phyloP scores from a whole-genome alignment of 1,140 invertebrate genomes.

The Heliconius himera region DNA sequence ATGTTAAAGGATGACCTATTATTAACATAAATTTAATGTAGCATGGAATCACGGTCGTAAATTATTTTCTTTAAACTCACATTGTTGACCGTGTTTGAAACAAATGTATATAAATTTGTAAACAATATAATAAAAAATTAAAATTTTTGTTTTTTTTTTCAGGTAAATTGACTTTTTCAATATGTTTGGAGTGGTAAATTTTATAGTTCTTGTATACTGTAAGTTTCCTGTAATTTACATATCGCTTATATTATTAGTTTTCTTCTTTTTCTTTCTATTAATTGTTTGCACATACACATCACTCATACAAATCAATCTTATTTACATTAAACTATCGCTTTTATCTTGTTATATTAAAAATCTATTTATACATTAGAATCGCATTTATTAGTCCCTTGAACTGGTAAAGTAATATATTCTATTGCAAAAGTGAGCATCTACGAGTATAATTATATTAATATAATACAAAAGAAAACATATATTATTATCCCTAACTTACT shows the following conservation, averaged over 20 bases:
- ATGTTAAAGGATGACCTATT: conserved; percentile 5
- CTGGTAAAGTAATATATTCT: no score
- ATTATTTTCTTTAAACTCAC: neutral
- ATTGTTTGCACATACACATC: no score
- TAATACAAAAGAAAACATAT: no score
- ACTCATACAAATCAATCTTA: no score
- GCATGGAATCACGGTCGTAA: neutral
- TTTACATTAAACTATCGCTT: no score
- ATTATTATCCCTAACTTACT: no score
- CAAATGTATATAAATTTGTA: neutral
- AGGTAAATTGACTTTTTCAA: conserved; percentile 24
- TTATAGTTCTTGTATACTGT: neutral
- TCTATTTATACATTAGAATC: no score
- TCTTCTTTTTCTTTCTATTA: no score
- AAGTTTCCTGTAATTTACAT: neutral
- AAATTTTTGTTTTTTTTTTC: conserved; percentile 22
- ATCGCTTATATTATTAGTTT: neutral
- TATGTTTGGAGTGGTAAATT: neutral
- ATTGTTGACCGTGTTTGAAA: neutral
- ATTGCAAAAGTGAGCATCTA: no score
- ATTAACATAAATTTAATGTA: neutral
- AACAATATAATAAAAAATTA: neutral
- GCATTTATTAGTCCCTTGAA: no score
- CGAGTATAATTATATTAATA: no score
- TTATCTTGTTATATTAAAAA: no score